Conservation (phyloP, 2,888 invertebrate species). For the Thecophora atra region DNA sequence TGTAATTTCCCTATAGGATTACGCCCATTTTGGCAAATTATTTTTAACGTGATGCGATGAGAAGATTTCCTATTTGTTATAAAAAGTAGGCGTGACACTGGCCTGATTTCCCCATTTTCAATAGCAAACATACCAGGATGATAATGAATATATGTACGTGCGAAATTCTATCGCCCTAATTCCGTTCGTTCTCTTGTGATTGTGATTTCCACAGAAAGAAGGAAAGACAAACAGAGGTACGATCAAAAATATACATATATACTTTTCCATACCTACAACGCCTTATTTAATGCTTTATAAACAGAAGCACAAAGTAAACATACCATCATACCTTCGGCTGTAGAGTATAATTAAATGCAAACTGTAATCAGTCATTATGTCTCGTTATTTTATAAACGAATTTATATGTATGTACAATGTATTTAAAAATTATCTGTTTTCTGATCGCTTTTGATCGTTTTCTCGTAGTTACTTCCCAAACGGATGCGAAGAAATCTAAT, state of each 20-base stretch:
- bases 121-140: neutral
- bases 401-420: too few relatives aligned
- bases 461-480: too few relatives aligned
- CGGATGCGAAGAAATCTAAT: too few relatives aligned
- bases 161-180: neutral
- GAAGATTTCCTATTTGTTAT: too few relatives aligned
- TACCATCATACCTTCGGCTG: neutral
- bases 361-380: too few relatives aligned
- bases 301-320: slow-evolving; percentile 3
- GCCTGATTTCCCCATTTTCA: slow-evolving; percentile 14
- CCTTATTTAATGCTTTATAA: neutral
- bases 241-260: neutral
- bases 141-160: neutral
- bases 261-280: neutral
- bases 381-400: too few relatives aligned
- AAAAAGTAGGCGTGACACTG: too few relatives aligned
- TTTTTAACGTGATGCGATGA: too few relatives aligned
- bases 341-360: slow-evolving; percentile 9
- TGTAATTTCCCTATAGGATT: too few relatives aligned
- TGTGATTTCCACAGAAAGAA: neutral
- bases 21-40: too few relatives aligned
- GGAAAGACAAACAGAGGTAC: neutral
- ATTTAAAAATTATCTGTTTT: too few relatives aligned
- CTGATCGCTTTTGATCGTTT: too few relatives aligned
- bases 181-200: neutral